phyloP scores from a whole-genome alignment of 2,113 vertebrate genomes.

The Aldabrachelys gigantea region DNA sequence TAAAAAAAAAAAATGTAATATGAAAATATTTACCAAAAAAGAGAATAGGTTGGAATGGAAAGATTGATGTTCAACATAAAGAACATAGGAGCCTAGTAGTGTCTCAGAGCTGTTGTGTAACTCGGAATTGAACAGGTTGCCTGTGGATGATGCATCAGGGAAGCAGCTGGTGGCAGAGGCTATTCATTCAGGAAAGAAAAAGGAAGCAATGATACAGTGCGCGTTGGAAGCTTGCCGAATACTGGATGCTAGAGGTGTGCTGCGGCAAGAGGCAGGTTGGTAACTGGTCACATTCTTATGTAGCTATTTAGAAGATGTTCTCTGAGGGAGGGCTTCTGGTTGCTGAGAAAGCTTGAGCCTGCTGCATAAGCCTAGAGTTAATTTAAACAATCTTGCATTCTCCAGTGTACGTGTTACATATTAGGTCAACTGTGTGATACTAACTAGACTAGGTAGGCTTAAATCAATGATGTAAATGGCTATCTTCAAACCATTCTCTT shows the following conservation, averaged over 20 bases:
- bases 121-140: slow-evolving; percentile 82
- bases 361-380: neutral
- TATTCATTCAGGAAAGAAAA: slow-evolving; percentile 93
- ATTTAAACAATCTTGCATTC: neutral
- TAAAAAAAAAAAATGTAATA: neutral
- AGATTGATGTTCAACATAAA: neutral
- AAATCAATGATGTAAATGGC: neutral
- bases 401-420: neutral
- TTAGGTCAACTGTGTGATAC: neutral
- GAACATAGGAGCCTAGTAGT: neutral
- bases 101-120: slow-evolving; percentile 8
- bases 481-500: neutral
- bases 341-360: neutral
- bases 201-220: slow-evolving; percentile 92
- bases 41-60: neutral
- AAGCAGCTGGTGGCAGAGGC: slow-evolving; percentile 94
- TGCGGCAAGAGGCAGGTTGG: slow-evolving; percentile 96
- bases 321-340: neutral
- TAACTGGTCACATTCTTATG: neutral
- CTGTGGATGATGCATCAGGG: slow-evolving; percentile 92
- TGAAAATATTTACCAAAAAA: neutral
- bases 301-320: neutral
- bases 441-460: neutral
- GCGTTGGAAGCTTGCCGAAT: slow-evolving; percentile 94
- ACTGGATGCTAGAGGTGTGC: slow-evolving; percentile 92